phyloP scores from a whole-genome alignment of 2,888 invertebrate genomes.

The Standfussiana lucernea region DNA sequence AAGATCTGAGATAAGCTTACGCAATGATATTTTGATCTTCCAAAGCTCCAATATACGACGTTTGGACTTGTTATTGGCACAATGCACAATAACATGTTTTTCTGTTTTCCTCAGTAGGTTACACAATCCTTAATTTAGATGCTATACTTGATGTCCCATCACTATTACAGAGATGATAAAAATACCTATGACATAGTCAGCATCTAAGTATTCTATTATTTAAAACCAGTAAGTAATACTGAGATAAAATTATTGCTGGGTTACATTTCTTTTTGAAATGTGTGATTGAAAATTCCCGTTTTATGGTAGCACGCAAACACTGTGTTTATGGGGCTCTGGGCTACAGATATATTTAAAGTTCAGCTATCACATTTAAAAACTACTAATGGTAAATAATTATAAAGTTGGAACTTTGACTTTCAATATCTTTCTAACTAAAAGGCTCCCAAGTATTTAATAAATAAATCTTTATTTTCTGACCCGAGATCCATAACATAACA shows the following conservation, averaged over 20 bases:
- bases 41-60: constrained; percentile 8
- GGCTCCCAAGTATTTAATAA: too few relatives aligned
- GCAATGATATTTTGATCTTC: constrained; percentile 1
- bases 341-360: too few relatives aligned
- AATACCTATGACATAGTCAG: background rate
- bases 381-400: too few relatives aligned
- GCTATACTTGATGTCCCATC: background rate
- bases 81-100: constrained; percentile 44
- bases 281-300: background rate
- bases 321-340: too few relatives aligned
- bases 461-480: too few relatives aligned
- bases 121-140: background rate
- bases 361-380: too few relatives aligned
- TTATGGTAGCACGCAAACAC: background rate
- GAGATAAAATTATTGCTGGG: background rate
- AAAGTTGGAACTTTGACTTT: too few relatives aligned
- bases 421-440: too few relatives aligned
- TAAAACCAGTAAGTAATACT: background rate
- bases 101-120: constrained; percentile 20
- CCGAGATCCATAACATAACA: too few relatives aligned
- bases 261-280: background rate
- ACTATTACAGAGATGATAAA: background rate
- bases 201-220: background rate
- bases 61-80: constrained; percentile 40
- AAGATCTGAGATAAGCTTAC: background rate